Base-by-base conservation (phyloP, 2,888 invertebrate species). In the Cephus rjabovi region DNA sequence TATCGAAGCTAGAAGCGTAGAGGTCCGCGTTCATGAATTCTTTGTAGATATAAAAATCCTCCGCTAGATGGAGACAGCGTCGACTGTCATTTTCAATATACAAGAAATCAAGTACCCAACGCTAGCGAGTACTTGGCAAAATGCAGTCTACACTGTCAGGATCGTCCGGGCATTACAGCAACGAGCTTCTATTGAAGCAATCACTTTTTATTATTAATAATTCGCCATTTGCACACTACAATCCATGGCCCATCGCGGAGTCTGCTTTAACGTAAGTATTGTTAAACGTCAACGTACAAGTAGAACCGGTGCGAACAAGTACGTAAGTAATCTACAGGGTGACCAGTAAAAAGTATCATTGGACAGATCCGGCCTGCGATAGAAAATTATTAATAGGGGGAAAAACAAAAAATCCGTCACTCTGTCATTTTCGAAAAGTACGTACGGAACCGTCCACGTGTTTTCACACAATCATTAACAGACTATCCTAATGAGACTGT, bases 151-250 rank as follows among this genome's bases (percentile, higher is more conserved):
- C 71, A 9, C 34, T 9, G 3, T 71, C 71, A 34, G 12, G 31
- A 23, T 71, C 71, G 31, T 33, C 34, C 35, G 74, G 40, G 74
- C 35, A 11, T 69, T 35, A 34, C 68, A 68, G 34, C 73, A 80
- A 75, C 76, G 56, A 77, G 76, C 78, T 40, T 80, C 78, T 79
- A 83, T 85, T 85, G 83, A 73, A 81, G 81, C 86, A 86, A 87
- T 87, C 86, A 84, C 81, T 87, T 86, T 86, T 86, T 83, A 87
- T 87, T 87, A 86, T 86, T 85, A 86, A 87, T 86, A 85, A 87
- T 88, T 87, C 79, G 80, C 84, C 82, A 85, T 84, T 85, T 81
- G 81, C 85, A 86, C 84, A 83, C 83, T 81, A 82, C 81, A 74
- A 83, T 71, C 56, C 56, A 23, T 23, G 56, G 23, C 56, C 23